Conservation (phyloP, 2,888 invertebrate genomes). For the Parnassius smintheus region DNA sequence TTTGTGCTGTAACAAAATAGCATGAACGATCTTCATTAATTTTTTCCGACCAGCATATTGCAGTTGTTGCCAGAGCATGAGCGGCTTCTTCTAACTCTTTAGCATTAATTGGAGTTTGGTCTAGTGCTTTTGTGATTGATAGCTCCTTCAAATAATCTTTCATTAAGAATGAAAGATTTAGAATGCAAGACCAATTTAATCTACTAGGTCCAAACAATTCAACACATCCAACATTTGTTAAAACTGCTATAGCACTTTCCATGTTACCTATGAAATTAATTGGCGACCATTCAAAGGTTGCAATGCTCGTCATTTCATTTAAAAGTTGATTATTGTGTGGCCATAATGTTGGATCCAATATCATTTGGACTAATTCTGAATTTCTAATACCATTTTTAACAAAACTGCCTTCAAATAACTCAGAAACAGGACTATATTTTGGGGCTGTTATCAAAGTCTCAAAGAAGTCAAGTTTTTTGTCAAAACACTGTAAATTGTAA, state of each 20-base stretch:
- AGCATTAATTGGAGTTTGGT: conserved; percentile 36
- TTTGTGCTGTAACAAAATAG: conserved; percentile 63
- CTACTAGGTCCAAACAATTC: conserved; percentile 45
- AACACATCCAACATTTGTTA: conserved; percentile 64
- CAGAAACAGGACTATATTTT: conserved; percentile 49
- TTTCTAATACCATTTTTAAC: conserved; percentile 47
- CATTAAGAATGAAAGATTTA: conserved; percentile 49
- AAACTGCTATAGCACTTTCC: conserved; percentile 48
- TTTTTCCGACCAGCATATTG: conserved; percentile 57
- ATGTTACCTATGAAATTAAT: conserved; percentile 41
- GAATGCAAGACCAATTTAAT: conserved; percentile 43
- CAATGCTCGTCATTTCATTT: conserved; percentile 50
- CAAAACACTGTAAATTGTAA: conserved; percentile 51
- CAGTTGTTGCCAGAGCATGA: conserved; percentile 46
- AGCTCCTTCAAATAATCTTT: conserved; percentile 33
- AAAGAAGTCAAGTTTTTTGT: conserved; percentile 53
- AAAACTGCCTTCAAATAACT: conserved; percentile 45
- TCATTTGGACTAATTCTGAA: conserved; percentile 56
- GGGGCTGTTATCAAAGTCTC: conserved; percentile 47
- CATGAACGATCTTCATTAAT: conserved; percentile 45
- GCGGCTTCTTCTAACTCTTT: conserved; percentile 47
- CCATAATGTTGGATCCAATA: conserved; percentile 60
- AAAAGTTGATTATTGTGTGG: conserved; percentile 55
- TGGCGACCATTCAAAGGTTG: conserved; percentile 59
- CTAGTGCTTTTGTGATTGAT: conserved; percentile 26